Conservation (phyloP, 2,888 invertebrate species). For the Perithous albicinctus region DNA sequence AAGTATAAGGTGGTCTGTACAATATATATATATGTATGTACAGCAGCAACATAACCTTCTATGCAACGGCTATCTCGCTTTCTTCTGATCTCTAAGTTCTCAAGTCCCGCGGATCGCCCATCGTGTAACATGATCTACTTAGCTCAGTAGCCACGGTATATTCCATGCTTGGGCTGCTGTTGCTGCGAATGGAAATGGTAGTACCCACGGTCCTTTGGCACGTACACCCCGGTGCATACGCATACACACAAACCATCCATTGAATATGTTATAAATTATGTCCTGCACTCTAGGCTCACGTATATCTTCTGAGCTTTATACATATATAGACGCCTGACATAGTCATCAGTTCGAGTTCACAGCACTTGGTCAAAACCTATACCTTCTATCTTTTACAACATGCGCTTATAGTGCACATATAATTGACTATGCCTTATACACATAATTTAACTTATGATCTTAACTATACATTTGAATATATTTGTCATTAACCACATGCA, state of each 20-base stretch:
- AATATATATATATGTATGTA: conserved; percentile 16
- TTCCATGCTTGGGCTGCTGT: conserved; percentile 59
- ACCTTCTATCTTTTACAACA: too few relatives aligned
- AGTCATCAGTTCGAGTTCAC: conserved; percentile 18
- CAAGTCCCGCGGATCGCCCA: conserved; percentile 45
- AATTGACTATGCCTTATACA: too few relatives aligned
- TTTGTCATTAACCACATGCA: too few relatives aligned
- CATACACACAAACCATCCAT: background rate
- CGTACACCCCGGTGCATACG: conserved; percentile 38
- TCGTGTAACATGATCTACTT: conserved; percentile 69
- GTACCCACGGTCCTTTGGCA: conserved; percentile 66
- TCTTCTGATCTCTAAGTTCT: conserved; percentile 40
- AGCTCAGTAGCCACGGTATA: conserved; percentile 68
- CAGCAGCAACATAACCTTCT: conserved; percentile 11
- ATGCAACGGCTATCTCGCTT: conserved; percentile 31
- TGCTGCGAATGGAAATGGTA: conserved; percentile 58
- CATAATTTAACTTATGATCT: too few relatives aligned
- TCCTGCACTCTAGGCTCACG: background rate
- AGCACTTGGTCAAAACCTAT: conserved; percentile 5
- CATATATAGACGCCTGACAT: background rate
- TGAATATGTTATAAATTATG: conserved; percentile 28
- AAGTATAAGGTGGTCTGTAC: conserved; percentile 18
- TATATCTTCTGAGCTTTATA: background rate
- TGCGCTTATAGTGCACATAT: too few relatives aligned
- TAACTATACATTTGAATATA: too few relatives aligned